phyloP scores from a whole-genome alignment of 2,797 vertebrate genomes.

The Cetoscarus ocellatus region DNA sequence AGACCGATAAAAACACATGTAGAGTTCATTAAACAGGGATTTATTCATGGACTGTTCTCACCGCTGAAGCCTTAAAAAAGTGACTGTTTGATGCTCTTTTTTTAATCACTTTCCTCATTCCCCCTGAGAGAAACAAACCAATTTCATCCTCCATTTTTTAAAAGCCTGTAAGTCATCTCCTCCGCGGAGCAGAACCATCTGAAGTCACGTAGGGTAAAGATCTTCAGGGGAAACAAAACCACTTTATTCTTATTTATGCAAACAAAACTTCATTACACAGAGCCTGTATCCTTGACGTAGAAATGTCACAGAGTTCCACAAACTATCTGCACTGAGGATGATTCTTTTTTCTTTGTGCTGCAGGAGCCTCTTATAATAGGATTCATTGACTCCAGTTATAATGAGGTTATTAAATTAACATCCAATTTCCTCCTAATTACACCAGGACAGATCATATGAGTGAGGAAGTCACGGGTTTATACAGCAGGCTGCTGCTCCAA shows the following conservation, averaged over 20 bases:
- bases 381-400: conserved; percentile 49
- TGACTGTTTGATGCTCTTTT: conserved; percentile 6
- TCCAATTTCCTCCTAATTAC: conserved; percentile 60
- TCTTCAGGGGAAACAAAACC: not conserved
- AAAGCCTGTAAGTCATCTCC: conserved; percentile 2
- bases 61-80: not conserved
- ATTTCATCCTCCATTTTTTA: not conserved
- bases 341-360: not conserved
- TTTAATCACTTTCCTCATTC: conserved; percentile 11
- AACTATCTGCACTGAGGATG: not conserved
- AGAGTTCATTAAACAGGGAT: conserved; percentile 4
- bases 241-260: not conserved
- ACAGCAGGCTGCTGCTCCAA: conserved; percentile 5
- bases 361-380: conserved; percentile 27
- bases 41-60: not conserved
- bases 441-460: conserved; percentile 55
- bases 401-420: conserved; percentile 68
- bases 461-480: conserved; percentile 39
- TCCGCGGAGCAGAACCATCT: not conserved
- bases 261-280: not conserved
- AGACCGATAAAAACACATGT: not conserved
- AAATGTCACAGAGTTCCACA: conserved; percentile 4
- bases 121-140: conserved; percentile 8
- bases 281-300: not conserved
- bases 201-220: not conserved